Percentiles rank a stretch among this genome's conserved stretches.
Conservation (phyloP, 2,797 vertebrate species). For the Picus viridis region DNA sequence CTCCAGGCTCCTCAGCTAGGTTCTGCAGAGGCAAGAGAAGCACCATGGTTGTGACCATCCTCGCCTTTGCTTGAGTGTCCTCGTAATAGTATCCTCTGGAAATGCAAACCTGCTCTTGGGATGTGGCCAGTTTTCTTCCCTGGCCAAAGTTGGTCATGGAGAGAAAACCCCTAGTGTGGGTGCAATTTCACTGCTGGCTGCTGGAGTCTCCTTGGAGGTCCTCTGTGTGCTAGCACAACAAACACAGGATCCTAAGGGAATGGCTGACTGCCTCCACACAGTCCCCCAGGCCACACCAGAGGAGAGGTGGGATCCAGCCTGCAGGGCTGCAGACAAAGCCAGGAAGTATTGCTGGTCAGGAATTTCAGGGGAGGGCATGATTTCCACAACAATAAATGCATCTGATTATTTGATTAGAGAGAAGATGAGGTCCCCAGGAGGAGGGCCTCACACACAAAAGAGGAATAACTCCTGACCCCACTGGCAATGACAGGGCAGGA, state of each 20-base stretch:
- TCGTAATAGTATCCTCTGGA: background rate
- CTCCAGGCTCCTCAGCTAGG: background rate
- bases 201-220: background rate
- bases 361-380: constrained; percentile 8
- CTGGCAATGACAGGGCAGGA: constrained; percentile 17
- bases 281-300: background rate
- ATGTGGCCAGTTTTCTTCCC: background rate
- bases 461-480: background rate
- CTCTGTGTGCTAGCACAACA: background rate
- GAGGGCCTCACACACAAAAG: constrained; percentile 33
- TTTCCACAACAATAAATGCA: constrained; percentile 56
- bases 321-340: background rate
- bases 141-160: background rate
- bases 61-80: background rate
- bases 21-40: background rate
- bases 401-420: constrained; percentile 15
- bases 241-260: accelerated
- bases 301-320: background rate
- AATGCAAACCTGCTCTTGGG: background rate
- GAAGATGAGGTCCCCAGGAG: constrained; percentile 22
- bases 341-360: constrained; percentile 35
- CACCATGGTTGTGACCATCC: background rate
- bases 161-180: background rate
- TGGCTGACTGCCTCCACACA: accelerated
- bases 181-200: background rate